phyloP scores from a whole-genome alignment of 2,113 vertebrate genomes.

The Eretmodus cyanostictus region DNA sequence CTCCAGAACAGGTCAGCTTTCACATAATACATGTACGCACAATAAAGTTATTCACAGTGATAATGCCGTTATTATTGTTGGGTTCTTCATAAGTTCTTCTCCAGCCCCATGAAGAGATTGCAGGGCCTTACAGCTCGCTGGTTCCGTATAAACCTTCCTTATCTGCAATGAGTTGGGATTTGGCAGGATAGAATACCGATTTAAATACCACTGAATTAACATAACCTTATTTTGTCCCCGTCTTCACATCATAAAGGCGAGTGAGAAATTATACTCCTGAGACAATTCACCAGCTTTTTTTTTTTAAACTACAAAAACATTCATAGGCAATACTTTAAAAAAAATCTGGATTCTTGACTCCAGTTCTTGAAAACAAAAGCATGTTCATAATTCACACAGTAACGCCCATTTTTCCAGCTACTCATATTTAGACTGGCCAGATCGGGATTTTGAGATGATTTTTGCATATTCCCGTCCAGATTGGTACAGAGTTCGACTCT shows the following conservation, averaged over 20 bases:
- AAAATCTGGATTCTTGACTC: not conserved
- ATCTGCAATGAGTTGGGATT: not conserved
- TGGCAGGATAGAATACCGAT: constrained; percentile 7
- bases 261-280: not conserved
- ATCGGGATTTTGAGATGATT: constrained; percentile 64
- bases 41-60: not conserved
- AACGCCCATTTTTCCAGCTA: not conserved
- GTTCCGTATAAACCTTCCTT: not conserved
- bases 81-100: not conserved
- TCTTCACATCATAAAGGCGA: not conserved
- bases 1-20: not conserved
- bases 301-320: not conserved
- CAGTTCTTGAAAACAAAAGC: not conserved
- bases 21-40: not conserved
- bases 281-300: not conserved
- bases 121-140: not conserved
- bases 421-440: not conserved
- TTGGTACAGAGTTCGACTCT: constrained; percentile 62
- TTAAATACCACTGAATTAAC: not conserved
- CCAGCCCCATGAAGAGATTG: not conserved
- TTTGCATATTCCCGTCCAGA: constrained; percentile 74
- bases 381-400: not conserved
- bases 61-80: not conserved
- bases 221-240: not conserved
- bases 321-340: not conserved